phyloP scores from a whole-genome alignment of 2,888 invertebrate species.

The Dryocosmus kuriphilus region DNA sequence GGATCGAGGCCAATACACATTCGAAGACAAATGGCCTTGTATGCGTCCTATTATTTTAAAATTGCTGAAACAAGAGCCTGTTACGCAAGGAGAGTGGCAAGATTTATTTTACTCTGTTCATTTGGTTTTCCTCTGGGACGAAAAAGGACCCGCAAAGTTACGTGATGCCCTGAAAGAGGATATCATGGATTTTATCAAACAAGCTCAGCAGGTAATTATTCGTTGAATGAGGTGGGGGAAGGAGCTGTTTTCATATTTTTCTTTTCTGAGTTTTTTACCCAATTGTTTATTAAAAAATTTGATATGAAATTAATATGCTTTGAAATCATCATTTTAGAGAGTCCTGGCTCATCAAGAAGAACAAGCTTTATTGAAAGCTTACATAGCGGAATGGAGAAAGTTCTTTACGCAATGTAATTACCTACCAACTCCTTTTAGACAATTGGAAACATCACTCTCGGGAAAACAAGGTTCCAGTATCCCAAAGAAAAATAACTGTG shows the following conservation, averaged over 20 bases:
- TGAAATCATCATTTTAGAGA: slow-evolving; percentile 75
- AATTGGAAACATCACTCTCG: slow-evolving; percentile 91
- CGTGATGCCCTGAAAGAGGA: slow-evolving; percentile 93
- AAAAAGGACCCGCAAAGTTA: slow-evolving; percentile 93
- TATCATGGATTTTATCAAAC: slow-evolving; percentile 95
- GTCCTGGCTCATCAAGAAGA: slow-evolving; percentile 96
- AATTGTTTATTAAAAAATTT: too few species aligned
- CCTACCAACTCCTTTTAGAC: slow-evolving; percentile 96
- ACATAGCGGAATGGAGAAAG: slow-evolving; percentile 98
- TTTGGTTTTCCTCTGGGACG: slow-evolving; percentile 97
- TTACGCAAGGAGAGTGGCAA: slow-evolving; percentile 97
- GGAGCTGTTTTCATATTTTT: too few species aligned
- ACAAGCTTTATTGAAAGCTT: slow-evolving; percentile 95
- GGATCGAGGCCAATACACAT: slow-evolving; percentile 90
- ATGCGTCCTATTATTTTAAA: slow-evolving; percentile 97
- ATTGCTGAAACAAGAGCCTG: slow-evolving; percentile 94
- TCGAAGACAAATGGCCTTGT: slow-evolving; percentile 97
- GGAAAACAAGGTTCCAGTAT: slow-evolving; percentile 80
- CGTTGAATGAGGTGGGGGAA: neutral
- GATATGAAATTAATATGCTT: too few species aligned
- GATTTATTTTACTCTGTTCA: slow-evolving; percentile 98
- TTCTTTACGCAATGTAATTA: slow-evolving; percentile 99
- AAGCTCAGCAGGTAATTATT: slow-evolving; percentile 86
- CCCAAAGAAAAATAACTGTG: slow-evolving; percentile 79
- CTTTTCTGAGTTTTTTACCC: too few species aligned